These are phyloP conservation scores for Pollenia angustigena DNA, from an alignment of 2,888 invertebrate species.

Conservation along the genomic window DNA sequence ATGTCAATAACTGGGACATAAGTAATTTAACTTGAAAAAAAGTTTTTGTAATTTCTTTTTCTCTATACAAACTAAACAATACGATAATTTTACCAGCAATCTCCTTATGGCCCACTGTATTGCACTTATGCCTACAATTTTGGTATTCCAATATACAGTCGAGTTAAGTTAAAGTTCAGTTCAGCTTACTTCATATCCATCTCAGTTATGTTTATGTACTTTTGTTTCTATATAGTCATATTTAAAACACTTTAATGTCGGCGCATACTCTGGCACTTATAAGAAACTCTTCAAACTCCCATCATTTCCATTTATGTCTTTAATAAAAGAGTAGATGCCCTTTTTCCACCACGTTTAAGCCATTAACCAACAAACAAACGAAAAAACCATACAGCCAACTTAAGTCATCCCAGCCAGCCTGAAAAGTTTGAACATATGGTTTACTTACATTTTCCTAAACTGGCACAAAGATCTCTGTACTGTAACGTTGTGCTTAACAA, in stretches of 20 bases:
- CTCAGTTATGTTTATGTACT: conserved; percentile 70
- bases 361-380: conserved; percentile 47
- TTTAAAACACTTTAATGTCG: conserved; percentile 73
- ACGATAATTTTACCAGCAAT: background rate
- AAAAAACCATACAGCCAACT: background rate
- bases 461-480: conserved; percentile 65
- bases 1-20: no score
- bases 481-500: conserved; percentile 70
- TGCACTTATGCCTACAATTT: conserved; percentile 19
- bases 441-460: conserved; percentile 54
- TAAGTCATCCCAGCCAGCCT: background rate
- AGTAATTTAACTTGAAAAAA: background rate
- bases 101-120: conserved; percentile 21
- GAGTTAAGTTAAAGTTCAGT: conserved; percentile 61
- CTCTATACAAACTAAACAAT: no score
- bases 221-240: conserved; percentile 72
- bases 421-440: conserved; percentile 63
- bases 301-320: conserved; percentile 73
- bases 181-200: conserved; percentile 64
- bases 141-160: conserved; percentile 14
- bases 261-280: conserved; percentile 68
- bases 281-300: conserved; percentile 69
- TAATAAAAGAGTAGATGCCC: conserved; percentile 69
- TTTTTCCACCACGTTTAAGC: conserved; percentile 66
- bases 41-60: background rate